A percentile compares a stretch with the other conserved stretches of the same genome.
Evolutionary conservation across 2,888 invertebrate genomes (phyloP).

Genomic region (Tryphoninae sp.): DNA sequence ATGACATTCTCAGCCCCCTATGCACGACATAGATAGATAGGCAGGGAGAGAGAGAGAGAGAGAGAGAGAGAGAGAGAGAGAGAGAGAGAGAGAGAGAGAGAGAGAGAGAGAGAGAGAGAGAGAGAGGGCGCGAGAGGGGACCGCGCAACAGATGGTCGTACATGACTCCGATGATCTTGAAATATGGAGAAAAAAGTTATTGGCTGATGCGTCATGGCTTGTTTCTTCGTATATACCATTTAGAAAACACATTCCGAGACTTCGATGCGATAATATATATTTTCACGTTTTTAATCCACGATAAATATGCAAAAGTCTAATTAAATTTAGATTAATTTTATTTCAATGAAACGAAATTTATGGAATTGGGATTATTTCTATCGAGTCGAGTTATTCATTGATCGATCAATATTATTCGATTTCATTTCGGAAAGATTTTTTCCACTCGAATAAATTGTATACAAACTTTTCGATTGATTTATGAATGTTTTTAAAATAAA

Average conservation of each 20-base stretch:
- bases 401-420: too few relatives aligned
- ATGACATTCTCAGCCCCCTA: conserved; percentile 51
- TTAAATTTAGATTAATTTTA: neutral
- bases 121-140: conserved; percentile 41
- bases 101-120: conserved; percentile 10
- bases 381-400: too few relatives aligned
- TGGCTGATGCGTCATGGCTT: conserved; percentile 15
- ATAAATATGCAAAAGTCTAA: neutral
- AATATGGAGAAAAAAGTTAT: conserved; percentile 46
- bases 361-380: too few relatives aligned
- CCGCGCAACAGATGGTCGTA: conserved; percentile 57
- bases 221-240: neutral
- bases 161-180: conserved; percentile 55
- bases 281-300: neutral
- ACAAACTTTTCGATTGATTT: too few relatives aligned
- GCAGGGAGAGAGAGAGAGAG: conserved; percentile 10
- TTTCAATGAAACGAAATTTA: too few relatives aligned
- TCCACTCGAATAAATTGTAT: too few relatives aligned
- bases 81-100: conserved; percentile 11
- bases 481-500: too few relatives aligned
- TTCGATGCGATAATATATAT: neutral
- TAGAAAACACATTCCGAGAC: conserved; percentile 1
- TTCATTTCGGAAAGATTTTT: too few relatives aligned
- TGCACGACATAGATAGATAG: neutral
- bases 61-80: conserved; percentile 9